Evolutionary conservation across 2,113 vertebrate species (phyloP).

Genomic region (Sturnus vulgaris): DNA sequence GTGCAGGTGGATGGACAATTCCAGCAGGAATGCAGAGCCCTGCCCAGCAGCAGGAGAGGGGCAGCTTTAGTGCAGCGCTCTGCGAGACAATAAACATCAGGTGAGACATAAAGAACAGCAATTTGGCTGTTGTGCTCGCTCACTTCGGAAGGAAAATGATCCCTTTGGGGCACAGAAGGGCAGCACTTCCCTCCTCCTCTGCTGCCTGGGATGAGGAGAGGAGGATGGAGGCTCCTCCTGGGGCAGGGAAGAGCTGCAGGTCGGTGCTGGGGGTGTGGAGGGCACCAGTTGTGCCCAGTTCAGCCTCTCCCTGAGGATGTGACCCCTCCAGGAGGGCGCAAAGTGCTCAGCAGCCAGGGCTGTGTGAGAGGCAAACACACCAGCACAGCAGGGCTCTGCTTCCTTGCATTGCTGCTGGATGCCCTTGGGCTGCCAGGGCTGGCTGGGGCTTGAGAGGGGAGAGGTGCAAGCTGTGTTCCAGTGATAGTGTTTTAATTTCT

Average conservation of each 20-base stretch:
- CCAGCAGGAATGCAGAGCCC: neutral
- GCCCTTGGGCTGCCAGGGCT: neutral
- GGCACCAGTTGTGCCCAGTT: neutral
- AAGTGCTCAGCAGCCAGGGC: neutral
- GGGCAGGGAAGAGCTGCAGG: neutral
- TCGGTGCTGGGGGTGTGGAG: neutral
- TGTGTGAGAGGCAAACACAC: neutral
- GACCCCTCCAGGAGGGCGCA: neutral
- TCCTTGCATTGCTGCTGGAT: neutral
- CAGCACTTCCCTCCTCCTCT: neutral
- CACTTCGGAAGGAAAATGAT: neutral
- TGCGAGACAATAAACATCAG: neutral
- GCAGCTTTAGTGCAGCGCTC: neutral
- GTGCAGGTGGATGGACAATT: neutral
- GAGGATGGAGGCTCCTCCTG: neutral
- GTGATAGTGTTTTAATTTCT: constrained; percentile 52
- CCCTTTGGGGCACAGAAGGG: neutral
- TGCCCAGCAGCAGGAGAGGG: neutral
- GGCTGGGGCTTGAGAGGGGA: neutral
- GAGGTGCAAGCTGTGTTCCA: constrained; percentile 2
- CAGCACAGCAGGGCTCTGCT: neutral
- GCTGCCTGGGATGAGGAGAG: neutral
- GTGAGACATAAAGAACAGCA: neutral
- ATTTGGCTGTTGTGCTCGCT: neutral
- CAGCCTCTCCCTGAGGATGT: neutral